Conservation (phyloP, 2,888 invertebrate genomes). For the Netelia inedita region DNA sequence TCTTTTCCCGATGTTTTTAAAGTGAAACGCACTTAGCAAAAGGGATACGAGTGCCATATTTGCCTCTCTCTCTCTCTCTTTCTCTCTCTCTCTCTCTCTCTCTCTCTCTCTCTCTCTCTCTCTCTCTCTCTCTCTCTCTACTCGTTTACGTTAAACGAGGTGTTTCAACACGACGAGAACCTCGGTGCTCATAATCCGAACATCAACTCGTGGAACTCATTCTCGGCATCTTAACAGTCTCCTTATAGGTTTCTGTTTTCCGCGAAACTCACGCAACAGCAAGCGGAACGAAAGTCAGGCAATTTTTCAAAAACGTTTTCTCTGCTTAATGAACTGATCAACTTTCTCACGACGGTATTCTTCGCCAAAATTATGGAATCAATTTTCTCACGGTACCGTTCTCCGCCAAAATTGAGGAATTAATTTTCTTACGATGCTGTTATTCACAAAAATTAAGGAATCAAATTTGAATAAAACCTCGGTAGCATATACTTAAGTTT, state of each 20-base stretch:
- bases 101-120: conserved; percentile 22
- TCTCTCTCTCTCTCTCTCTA: conserved; percentile 7
- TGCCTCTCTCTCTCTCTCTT: conserved; percentile 1
- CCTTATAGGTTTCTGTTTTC: background rate
- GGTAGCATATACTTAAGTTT: no score
- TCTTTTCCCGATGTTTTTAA: conserved; percentile 55
- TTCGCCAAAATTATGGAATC: no score
- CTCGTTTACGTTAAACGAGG: conserved; percentile 32
- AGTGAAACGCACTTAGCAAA: conserved; percentile 57
- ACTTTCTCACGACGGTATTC: no score
- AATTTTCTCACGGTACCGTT: no score
- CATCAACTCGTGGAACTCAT: conserved; percentile 23
- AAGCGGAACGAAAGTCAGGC: no score
- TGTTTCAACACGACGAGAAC: conserved; percentile 25
- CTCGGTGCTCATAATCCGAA: conserved; percentile 41
- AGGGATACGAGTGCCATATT: conserved; percentile 20
- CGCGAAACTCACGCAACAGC: background rate
- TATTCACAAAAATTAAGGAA: no score
- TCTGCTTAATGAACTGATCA: no score
- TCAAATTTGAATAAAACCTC: no score
- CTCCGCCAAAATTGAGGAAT: no score
- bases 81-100: conserved; percentile 1
- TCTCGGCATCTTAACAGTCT: background rate
- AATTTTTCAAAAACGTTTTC: no score
- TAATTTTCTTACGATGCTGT: no score